phyloP scores from a whole-genome alignment of 2,797 vertebrate species.

The Monodelphis domestica region DNA sequence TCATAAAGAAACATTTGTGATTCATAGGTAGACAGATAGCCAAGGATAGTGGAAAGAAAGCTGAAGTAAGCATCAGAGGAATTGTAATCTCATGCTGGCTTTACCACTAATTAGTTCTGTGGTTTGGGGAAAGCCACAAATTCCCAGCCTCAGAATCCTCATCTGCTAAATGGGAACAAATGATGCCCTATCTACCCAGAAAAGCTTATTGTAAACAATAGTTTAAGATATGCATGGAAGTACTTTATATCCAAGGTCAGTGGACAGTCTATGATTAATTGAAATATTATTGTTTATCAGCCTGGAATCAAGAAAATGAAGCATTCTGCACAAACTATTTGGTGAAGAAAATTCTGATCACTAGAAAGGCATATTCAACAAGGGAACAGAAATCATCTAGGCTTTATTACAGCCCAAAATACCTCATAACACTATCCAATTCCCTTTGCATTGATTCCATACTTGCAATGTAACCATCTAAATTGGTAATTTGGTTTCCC shows the following conservation, averaged over 20 bases:
- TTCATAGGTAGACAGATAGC: not conserved
- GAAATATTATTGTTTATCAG: not conserved
- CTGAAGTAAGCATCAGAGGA: not conserved
- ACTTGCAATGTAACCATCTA: not conserved
- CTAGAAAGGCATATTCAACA: not conserved
- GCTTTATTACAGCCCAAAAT: not conserved
- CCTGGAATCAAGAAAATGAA: not conserved
- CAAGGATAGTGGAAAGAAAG: not conserved
- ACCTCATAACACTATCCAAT: slow-evolving; percentile 1
- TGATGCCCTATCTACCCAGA: not conserved
- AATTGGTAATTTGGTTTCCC: not conserved
- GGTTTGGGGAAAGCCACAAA: not conserved
- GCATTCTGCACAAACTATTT: not conserved
- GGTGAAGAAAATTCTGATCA: not conserved
- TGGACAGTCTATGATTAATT: not conserved
- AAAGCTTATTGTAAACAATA: not conserved
- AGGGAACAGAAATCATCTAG: not conserved
- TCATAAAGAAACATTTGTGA: not conserved
- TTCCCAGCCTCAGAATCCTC: not conserved
- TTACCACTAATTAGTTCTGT: not conserved
- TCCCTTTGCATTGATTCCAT: slow-evolving; percentile 4
- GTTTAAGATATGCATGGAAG: not conserved
- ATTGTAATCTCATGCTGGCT: not conserved
- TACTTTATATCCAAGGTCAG: not conserved
- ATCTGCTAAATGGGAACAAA: not conserved